Conservation (phyloP, 2,113 vertebrate species). For the Pagrus major region DNA sequence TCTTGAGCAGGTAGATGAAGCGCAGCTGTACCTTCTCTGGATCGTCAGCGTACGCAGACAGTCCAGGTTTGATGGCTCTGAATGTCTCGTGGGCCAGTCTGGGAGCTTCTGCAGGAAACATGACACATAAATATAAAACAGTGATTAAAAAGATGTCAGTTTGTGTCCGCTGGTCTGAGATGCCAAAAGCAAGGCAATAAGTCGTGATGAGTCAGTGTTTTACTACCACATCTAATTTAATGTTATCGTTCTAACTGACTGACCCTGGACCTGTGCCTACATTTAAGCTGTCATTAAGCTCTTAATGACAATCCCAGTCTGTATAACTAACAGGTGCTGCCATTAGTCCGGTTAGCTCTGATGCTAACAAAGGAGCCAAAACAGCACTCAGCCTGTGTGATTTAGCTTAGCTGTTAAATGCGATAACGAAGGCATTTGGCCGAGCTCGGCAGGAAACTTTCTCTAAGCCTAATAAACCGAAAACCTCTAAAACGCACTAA, state of each 20-base stretch:
- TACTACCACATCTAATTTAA: background rate
- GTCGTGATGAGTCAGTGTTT: background rate
- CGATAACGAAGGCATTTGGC: conserved; percentile 79
- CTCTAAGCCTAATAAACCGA: conserved; percentile 72
- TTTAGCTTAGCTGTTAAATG: conserved; percentile 74
- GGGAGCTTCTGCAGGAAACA: conserved; percentile 84
- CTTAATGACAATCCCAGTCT: conserved; percentile 60
- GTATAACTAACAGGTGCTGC: conserved; percentile 71
- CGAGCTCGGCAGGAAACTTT: conserved; percentile 59
- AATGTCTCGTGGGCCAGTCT: conserved; percentile 90
- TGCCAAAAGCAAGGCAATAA: background rate
- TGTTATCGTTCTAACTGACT: background rate
- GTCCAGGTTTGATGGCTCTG: conserved; percentile 92
- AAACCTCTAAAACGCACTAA: conserved; percentile 45
- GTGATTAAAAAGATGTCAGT: background rate
- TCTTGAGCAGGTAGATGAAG: too few species aligned
- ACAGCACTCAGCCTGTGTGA: conserved; percentile 76
- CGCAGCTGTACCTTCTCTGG: conserved; percentile 87
- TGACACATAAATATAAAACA: background rate
- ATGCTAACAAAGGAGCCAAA: conserved; percentile 79
- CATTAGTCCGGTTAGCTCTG: conserved; percentile 63
- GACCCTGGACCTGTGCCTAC: conserved; percentile 44
- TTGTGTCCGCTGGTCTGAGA: background rate
- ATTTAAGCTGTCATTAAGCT: conserved; percentile 53
- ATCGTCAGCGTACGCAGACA: conserved; percentile 93